These are phyloP conservation scores for Phataginus tetradactyla DNA, from an alignment of 2,797 vertebrate species.

Conservation along the genomic window DNA sequence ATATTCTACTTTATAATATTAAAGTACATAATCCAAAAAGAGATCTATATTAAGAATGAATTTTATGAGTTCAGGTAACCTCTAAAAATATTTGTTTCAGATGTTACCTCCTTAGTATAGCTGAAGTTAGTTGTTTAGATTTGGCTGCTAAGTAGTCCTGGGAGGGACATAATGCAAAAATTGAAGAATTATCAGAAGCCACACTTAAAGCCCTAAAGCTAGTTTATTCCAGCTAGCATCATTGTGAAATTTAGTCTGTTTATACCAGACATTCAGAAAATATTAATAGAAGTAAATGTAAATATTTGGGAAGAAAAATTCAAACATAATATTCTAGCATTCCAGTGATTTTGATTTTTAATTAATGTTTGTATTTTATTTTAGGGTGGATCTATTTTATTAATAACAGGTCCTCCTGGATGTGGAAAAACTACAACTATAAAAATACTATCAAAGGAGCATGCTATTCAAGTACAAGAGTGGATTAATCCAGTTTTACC, in stretches of 20 bases:
- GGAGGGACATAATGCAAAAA: neutral
- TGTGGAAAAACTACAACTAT: constrained; percentile 96
- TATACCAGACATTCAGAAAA: constrained; percentile 12
- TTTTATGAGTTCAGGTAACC: constrained; percentile 33
- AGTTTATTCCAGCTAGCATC: neutral
- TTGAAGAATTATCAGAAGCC: constrained; percentile 26
- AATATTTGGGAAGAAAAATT: constrained; percentile 37
- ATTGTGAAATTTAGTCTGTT: constrained; percentile 18
- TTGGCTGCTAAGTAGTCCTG: constrained; percentile 25
- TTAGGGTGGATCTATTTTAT: constrained; percentile 90
- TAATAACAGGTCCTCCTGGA: constrained; percentile 95
- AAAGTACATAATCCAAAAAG: neutral
- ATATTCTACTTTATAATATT: neutral
- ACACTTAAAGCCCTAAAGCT: neutral
- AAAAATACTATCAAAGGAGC: constrained; percentile 90
- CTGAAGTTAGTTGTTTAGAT: neutral
- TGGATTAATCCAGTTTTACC: constrained; percentile 93
- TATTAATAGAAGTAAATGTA: constrained; percentile 5
- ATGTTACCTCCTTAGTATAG: neutral
- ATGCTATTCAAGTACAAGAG: constrained; percentile 92
- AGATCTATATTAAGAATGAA: neutral
- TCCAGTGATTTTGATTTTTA: constrained; percentile 4
- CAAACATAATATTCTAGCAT: neutral
- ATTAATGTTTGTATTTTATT: constrained; percentile 59
- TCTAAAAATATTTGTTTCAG: constrained; percentile 50